phyloP scores from a whole-genome alignment of 2,113 vertebrate species.

The Salminus brasiliensis region DNA sequence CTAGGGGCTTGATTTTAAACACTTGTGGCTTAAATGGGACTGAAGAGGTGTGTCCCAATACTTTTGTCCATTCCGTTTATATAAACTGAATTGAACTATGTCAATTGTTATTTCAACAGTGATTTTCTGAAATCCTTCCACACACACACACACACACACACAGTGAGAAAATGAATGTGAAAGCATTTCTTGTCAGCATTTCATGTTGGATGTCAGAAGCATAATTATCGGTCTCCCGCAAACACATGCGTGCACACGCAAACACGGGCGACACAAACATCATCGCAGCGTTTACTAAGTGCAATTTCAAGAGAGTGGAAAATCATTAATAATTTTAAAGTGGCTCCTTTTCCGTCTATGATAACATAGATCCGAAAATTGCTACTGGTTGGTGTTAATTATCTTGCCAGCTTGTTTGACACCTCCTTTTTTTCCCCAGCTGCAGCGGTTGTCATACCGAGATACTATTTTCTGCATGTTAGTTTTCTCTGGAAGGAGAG shows the following conservation, averaged over 20 bases:
- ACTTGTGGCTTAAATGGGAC: no score
- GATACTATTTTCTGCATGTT: slow-evolving; percentile 73
- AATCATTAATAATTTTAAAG: slow-evolving; percentile 71
- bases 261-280: slow-evolving; percentile 48
- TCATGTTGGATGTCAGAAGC: slow-evolving; percentile 65
- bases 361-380: slow-evolving; percentile 76
- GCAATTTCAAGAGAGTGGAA: slow-evolving; percentile 70
- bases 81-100: neutral
- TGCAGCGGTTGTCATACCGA: slow-evolving; percentile 72
- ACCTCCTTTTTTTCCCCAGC: slow-evolving; percentile 66
- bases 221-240: slow-evolving; percentile 60
- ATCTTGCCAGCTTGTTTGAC: slow-evolving; percentile 75
- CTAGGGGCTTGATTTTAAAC: no score
- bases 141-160: slow-evolving; percentile 7
- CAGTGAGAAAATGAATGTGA: slow-evolving; percentile 33
- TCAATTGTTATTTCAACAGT: neutral
- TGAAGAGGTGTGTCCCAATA: no score
- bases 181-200: slow-evolving; percentile 60
- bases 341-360: slow-evolving; percentile 65
- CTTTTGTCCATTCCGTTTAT: no score
- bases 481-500: slow-evolving; percentile 57
- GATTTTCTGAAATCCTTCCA: neutral
- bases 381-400: slow-evolving; percentile 76
- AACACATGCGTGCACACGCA: slow-evolving; percentile 38
- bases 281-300: slow-evolving; percentile 65